phyloP scores from a whole-genome alignment of 2,797 vertebrate genomes.

The Channa striata region DNA sequence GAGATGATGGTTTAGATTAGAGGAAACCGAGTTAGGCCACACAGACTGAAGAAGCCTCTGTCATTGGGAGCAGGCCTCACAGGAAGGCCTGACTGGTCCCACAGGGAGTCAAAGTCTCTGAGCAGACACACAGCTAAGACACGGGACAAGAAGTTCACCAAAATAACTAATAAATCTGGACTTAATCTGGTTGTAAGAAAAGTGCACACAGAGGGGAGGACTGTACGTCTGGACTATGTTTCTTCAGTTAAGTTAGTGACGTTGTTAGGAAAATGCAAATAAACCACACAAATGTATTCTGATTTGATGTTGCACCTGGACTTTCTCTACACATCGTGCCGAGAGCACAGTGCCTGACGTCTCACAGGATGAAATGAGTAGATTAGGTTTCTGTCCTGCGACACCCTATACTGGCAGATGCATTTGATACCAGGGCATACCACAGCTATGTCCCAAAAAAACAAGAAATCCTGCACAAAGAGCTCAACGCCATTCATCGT shows the following conservation, averaged over 20 bases:
- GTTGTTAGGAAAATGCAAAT: constrained; percentile 47
- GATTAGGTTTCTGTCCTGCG: constrained; percentile 68
- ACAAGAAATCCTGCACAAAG: constrained; percentile 51
- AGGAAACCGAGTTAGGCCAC: constrained; percentile 65
- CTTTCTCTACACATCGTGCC: constrained; percentile 36
- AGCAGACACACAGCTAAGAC: constrained; percentile 30
- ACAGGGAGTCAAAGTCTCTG: constrained; percentile 53
- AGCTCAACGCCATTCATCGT: constrained; percentile 60
- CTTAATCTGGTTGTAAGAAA: constrained; percentile 36
- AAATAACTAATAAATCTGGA: constrained; percentile 34
- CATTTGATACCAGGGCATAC: constrained; percentile 66
- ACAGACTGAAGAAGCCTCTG: constrained; percentile 77
- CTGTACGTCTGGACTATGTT: constrained; percentile 3
- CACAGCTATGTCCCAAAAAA: constrained; percentile 65
- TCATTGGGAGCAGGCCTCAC: constrained; percentile 69
- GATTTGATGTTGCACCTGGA: constrained; percentile 66
- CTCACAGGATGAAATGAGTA: constrained; percentile 45
- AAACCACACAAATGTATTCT: constrained; percentile 55
- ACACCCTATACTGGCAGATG: constrained; percentile 64
- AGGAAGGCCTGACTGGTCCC: constrained; percentile 64
- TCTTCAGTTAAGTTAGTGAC: constrained; percentile 23
- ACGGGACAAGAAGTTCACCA: constrained; percentile 32
- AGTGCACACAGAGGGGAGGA: constrained; percentile 5
- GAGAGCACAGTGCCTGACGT: constrained; percentile 31
- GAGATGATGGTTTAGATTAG: constrained; percentile 81